These are phyloP conservation scores for Rhabdophis nuchalis DNA, from an alignment of 2,797 vertebrate genomes.

Conservation along the genomic window DNA sequence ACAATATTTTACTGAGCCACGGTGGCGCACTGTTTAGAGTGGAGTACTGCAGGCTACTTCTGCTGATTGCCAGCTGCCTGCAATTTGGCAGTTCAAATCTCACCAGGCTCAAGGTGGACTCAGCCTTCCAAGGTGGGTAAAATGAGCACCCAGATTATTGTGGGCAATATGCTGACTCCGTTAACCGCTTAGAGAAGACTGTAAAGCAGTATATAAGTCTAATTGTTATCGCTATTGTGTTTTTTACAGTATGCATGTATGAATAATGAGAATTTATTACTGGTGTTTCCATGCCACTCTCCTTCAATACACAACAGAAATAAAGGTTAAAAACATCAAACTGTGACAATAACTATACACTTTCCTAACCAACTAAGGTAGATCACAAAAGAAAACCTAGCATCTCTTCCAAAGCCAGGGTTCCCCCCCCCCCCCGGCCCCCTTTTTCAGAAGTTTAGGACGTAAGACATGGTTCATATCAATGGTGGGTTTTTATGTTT, in stretches of 20 bases:
- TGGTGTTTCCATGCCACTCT: neutral
- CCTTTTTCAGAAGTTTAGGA: neutral
- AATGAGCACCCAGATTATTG: too few relatives aligned
- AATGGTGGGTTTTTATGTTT: too few relatives aligned
- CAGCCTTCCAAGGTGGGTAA: too few relatives aligned
- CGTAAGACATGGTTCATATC: neutral
- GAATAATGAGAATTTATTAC: neutral
- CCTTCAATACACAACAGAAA: neutral
- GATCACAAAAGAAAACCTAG: neutral
- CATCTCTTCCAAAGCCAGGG: neutral
- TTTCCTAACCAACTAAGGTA: neutral
- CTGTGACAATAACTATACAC: neutral
- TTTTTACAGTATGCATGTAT: neutral
- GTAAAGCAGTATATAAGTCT: too few relatives aligned
- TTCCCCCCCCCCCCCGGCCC: fast-evolving
- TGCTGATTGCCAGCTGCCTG: too few relatives aligned
- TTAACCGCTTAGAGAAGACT: too few relatives aligned
- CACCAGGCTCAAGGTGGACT: too few relatives aligned
- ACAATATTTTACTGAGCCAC: neutral
- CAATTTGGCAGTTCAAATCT: too few relatives aligned
- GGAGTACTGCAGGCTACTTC: too few relatives aligned
- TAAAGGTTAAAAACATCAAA: neutral
- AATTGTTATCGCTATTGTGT: neutral
- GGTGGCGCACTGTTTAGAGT: too few relatives aligned
- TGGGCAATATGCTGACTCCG: too few relatives aligned